Conservation (phyloP, 2,797 vertebrate genomes). For the Myotis pilosus region DNA sequence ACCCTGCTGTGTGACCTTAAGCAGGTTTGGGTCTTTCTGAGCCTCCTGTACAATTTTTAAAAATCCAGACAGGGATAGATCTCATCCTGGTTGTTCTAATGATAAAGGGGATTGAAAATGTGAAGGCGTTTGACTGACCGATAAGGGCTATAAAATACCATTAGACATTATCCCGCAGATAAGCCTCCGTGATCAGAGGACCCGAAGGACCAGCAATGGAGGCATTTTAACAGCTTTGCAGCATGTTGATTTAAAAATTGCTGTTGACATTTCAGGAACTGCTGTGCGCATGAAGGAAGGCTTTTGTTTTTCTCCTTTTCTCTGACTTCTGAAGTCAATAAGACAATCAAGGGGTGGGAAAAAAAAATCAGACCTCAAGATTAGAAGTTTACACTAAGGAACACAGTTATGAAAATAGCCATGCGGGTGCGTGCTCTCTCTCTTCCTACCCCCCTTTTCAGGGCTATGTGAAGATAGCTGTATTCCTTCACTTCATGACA, state of each 20-base stretch:
- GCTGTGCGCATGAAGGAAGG: background rate
- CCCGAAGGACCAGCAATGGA: background rate
- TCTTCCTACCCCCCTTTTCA: rapidly evolving
- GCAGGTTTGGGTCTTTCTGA: background rate
- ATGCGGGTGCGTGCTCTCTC: background rate
- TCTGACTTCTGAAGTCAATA: background rate
- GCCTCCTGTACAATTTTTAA: background rate
- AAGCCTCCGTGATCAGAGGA: background rate
- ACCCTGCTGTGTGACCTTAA: background rate
- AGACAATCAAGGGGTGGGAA: background rate
- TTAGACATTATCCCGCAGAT: background rate
- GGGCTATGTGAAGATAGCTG: background rate
- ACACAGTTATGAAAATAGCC: background rate
- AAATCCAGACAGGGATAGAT: background rate
- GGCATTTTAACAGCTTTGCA: background rate
- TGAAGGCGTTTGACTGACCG: background rate
- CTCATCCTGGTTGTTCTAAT: background rate
- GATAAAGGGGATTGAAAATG: background rate
- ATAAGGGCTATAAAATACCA: background rate
- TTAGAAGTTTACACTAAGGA: slow-evolving; percentile 2
- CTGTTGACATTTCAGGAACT: background rate
- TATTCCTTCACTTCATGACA: background rate
- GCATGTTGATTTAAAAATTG: background rate
- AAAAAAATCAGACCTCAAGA: background rate
- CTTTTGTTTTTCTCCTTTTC: background rate